Percentiles rank a stretch among this genome's conserved stretches.
These are phyloP conservation scores for Rostratula benghalensis DNA, from an alignment of 2,113 vertebrate species.

Conservation along the genomic window DNA sequence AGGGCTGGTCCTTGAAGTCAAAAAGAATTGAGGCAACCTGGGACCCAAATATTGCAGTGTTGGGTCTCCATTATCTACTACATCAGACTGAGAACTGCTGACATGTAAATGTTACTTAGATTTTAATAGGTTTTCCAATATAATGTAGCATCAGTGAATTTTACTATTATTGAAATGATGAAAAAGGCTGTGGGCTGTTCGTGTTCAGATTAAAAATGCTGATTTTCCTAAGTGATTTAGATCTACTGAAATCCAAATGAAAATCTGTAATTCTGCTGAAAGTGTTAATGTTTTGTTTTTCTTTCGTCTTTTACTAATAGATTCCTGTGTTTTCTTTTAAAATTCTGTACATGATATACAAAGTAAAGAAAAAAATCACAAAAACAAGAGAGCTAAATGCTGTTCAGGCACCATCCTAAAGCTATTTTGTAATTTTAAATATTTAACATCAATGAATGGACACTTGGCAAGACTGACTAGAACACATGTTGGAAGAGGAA, in stretches of 20 bases:
- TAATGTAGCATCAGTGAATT: background rate
- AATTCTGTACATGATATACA: background rate
- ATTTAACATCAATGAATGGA: background rate
- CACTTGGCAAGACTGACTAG: background rate
- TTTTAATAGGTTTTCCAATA: background rate
- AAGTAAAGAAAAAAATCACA: background rate
- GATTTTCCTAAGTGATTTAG: background rate
- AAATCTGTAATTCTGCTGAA: background rate
- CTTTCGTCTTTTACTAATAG: background rate
- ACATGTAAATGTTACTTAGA: background rate
- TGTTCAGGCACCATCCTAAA: background rate
- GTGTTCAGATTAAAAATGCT: background rate
- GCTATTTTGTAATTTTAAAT: background rate
- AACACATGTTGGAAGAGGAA: slow-evolving; percentile 31
- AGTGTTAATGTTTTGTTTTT: background rate
- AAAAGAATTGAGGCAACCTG: background rate
- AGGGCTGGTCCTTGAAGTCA: background rate
- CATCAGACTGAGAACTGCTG: background rate
- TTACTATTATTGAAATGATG: background rate
- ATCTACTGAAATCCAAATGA: background rate
- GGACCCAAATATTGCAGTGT: background rate
- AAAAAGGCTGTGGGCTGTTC: background rate
- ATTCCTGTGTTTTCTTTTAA: background rate
- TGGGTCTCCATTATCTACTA: background rate
- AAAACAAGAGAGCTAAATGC: background rate